These are phyloP conservation scores for Antitype chi DNA, from an alignment of 2,888 invertebrate genomes.

Conservation along the genomic window DNA sequence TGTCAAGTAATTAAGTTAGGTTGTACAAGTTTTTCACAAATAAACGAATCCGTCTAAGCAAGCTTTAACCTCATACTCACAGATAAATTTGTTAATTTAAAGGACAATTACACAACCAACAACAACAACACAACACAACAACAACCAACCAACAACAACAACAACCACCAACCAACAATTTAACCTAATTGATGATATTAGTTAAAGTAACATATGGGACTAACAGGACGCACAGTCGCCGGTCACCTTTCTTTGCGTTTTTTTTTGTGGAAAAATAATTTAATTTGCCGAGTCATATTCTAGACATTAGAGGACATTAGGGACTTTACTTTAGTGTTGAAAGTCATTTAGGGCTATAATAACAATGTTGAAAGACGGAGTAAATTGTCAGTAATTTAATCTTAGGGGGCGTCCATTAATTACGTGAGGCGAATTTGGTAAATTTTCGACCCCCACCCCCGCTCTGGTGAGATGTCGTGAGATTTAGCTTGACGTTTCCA, in stretches of 20 bases:
- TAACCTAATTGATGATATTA: conserved; percentile 19
- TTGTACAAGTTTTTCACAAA: not conserved
- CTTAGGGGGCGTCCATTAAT: too few relatives aligned
- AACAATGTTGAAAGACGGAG: conserved; percentile 2
- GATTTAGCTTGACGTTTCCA: too few relatives aligned
- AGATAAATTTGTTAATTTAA: too few relatives aligned
- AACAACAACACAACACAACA: too few relatives aligned
- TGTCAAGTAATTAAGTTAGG: not conserved
- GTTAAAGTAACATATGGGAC: not conserved
- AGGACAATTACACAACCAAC: too few relatives aligned
- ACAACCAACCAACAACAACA: too few relatives aligned
- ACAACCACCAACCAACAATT: not conserved
- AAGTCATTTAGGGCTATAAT: conserved; percentile 40
- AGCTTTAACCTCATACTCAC: not conserved
- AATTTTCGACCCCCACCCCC: too few relatives aligned
- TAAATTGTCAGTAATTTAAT: conserved; percentile 19
- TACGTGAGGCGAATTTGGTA: too few relatives aligned
- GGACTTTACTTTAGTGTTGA: too few relatives aligned
- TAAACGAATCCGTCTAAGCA: not conserved
- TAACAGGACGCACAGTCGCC: conserved; percentile 1
- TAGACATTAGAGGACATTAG: conserved; percentile 13
- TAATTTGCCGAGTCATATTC: conserved; percentile 27
- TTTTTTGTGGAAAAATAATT: conserved; percentile 1
- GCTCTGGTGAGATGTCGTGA: too few relatives aligned
- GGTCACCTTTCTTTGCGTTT: conserved; percentile 5